A percentile compares a stretch with the other conserved stretches of the same genome.
Evolutionary conservation across 2,113 vertebrate species (phyloP).

Genomic region (Synchiropus splendidus): DNA sequence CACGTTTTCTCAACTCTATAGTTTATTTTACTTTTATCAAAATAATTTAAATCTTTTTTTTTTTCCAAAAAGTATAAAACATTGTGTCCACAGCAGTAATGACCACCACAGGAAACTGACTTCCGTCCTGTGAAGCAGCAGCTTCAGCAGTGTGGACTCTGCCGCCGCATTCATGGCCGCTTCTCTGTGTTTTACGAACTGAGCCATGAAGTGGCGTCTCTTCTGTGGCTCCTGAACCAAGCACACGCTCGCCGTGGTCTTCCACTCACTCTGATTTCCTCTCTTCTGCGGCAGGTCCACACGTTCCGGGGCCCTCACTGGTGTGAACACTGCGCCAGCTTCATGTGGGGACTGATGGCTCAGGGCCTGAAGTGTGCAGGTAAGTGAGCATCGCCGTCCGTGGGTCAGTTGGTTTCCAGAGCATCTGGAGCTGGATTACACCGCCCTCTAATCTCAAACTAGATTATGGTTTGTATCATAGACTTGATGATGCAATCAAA

Average conservation of each 20-base stretch:
- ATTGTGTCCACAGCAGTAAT: too few species aligned
- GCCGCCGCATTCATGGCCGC: too few species aligned
- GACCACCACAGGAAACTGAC: too few species aligned
- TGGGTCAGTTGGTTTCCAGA: constrained; percentile 47
- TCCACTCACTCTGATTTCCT: constrained; percentile 6
- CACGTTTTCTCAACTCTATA: too few species aligned
- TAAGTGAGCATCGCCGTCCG: constrained; percentile 45
- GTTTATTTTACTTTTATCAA: too few species aligned
- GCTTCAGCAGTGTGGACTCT: too few species aligned
- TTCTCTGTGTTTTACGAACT: too few species aligned
- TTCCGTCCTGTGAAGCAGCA: too few species aligned
- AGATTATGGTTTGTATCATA: constrained; percentile 53
- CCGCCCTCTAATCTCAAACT: constrained; percentile 32
- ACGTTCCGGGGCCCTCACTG: constrained; percentile 74
- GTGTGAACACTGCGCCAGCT: constrained; percentile 98
- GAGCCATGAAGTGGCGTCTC: too few species aligned
- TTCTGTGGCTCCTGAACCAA: background rate
- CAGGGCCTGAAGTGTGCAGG: constrained; percentile 98
- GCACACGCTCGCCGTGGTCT: constrained; percentile 1
- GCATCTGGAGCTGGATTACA: constrained; percentile 47
- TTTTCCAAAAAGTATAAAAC: too few species aligned
- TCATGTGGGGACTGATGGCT: constrained; percentile 99
- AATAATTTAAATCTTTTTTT: too few species aligned
- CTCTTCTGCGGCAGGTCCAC: constrained; percentile 47
- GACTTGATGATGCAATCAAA: constrained; percentile 8